phyloP scores from a whole-genome alignment of 35 echinoderm and acorn worm species.

The Hemicentrotus pulcherrimus region DNA sequence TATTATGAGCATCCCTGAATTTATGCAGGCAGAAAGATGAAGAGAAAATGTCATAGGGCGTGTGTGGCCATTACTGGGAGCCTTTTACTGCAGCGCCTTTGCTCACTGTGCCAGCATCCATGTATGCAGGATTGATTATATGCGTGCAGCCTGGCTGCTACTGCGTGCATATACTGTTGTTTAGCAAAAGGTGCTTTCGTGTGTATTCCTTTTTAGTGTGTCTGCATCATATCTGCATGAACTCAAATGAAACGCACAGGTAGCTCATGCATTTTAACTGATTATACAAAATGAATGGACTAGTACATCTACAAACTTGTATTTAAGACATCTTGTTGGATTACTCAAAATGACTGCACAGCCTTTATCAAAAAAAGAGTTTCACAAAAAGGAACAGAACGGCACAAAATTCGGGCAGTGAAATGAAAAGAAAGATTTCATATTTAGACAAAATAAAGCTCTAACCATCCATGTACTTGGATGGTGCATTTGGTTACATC shows the following conservation, averaged over 20 bases:
- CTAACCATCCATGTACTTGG: too few species aligned
- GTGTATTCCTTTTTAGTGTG: neutral
- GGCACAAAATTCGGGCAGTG: neutral
- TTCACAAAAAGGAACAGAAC: neutral
- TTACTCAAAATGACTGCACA: neutral
- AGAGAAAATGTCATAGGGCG: slow-evolving; percentile 38
- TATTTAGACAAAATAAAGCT: too few species aligned
- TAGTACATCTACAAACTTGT: neutral
- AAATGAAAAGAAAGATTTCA: neutral
- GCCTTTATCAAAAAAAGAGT: neutral
- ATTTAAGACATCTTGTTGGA: neutral
- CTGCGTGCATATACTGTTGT: neutral
- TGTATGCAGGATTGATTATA: neutral
- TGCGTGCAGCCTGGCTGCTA: neutral
- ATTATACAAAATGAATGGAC: neutral
- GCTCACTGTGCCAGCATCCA: neutral
- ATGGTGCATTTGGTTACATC: too few species aligned
- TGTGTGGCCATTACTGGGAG: slow-evolving; percentile 21
- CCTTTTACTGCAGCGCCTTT: slow-evolving; percentile 11
- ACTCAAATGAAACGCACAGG: neutral
- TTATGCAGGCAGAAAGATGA: slow-evolving; percentile 8
- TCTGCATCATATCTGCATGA: neutral
- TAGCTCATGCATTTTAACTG: too few species aligned
- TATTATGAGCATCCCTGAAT: slow-evolving; percentile 44
- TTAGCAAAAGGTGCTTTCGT: neutral